Evolutionary conservation across 2,797 vertebrate species (phyloP), one percentile per base, ranked within the genome.

Genomic region (Lacerta bilineata): DNA sequence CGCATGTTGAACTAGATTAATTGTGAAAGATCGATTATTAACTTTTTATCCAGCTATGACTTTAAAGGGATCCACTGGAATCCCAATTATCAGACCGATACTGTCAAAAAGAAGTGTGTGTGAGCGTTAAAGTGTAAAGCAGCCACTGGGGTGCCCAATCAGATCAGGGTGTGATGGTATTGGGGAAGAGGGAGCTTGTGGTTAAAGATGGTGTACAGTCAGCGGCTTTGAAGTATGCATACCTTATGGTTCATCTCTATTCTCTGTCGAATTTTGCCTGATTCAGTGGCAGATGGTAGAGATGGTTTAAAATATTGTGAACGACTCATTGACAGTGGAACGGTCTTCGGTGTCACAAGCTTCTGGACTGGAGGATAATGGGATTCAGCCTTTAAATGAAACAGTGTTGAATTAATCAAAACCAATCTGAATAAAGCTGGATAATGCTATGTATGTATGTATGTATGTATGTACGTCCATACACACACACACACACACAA

Each of bases 221-320:
- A 71, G 43, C 85, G n/a, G 43, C 33, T 71, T 50, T 75, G 90
- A 89, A 77, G 59, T 72, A 39, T 88, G 95, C 98, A 97, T 88
- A 99, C 98, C 93, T 93, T 97, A 91, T 98, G 97, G 93, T 97
- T 97, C 91, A 82, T 90, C 88, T 96, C 97, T 94, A 96, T 93
- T 94, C 95, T 98, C 93, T 98, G 97, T 93, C 96, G 92, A 92
- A 95, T 91, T 94, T 97, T 96, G 93, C 95, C 97, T 89, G 96
- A 92, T 92, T 96, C 95, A 92, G 97, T 96, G 92, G 97, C 95
- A 50, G 98, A 97, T 86, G 97, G 98, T 87, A 99, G 96, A 90
- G 98, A 98, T 0, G 99, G 98, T 94, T 98, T 98, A 96, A 99
- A 98, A 95, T 98, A 98, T 66, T 97, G 96, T 0, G 97, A 97